Evolutionary conservation across 2,113 vertebrate species (phyloP).

Genomic region (Phyllostomus discolor): DNA sequence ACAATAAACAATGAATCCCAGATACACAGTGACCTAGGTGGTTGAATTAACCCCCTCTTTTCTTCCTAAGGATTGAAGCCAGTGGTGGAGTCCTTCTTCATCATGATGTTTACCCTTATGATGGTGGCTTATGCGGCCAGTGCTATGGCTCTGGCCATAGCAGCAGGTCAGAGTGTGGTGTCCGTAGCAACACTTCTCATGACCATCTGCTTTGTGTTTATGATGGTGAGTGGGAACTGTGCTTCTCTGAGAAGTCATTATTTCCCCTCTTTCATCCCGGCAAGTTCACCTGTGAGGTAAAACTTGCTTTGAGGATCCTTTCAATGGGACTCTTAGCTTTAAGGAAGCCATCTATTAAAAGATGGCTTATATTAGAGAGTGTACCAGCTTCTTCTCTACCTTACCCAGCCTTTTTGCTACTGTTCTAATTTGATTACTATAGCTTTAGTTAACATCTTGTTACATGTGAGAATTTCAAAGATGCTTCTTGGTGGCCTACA

Average conservation of each 20-base stretch:
- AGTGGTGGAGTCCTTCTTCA: conserved; percentile 84
- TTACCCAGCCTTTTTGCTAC: neutral
- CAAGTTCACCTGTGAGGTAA: neutral
- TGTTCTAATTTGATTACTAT: neutral
- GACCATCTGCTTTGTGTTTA: conserved; percentile 92
- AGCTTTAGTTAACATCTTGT: neutral
- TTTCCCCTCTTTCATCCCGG: neutral
- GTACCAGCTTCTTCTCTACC: neutral
- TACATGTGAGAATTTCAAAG: neutral
- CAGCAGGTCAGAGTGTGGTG: conserved; percentile 88
- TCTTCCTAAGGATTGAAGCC: conserved; percentile 85
- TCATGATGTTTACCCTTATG: conserved; percentile 86
- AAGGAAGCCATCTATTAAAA: neutral
- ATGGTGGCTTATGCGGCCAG: conserved; percentile 90
- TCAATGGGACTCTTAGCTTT: neutral
- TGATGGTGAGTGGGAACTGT: conserved; percentile 87
- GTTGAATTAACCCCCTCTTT: neutral
- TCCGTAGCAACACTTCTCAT: conserved; percentile 90
- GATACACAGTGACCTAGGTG: too few species aligned
- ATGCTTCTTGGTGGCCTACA: neutral
- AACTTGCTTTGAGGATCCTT: neutral
- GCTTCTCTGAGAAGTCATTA: neutral
- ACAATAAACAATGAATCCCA: neutral
- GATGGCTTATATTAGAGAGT: neutral
- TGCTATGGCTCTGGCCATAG: conserved; percentile 91